Evolutionary conservation across 1,140 invertebrate species (phyloP).

Genomic region (Drosophila santomea): DNA sequence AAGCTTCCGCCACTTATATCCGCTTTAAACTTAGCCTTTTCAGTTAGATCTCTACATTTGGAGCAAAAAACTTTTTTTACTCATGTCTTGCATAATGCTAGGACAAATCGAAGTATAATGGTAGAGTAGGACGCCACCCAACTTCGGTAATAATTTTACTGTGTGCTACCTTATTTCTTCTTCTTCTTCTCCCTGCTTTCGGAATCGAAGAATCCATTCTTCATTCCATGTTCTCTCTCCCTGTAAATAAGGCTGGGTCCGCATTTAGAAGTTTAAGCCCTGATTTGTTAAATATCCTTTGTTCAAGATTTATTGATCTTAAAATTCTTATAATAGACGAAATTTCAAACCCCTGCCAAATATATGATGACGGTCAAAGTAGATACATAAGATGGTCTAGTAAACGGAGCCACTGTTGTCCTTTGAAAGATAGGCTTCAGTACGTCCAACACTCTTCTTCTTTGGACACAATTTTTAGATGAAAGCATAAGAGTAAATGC

Average conservation of each 20-base stretch:
- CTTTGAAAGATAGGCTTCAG: background rate
- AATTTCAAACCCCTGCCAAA: background rate
- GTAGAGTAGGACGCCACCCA: background rate
- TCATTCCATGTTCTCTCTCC: conserved; percentile 1
- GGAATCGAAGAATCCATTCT: background rate
- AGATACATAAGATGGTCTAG: background rate
- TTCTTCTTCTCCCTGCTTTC: background rate
- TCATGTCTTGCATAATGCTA: no score
- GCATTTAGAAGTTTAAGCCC: background rate
- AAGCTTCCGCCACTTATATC: no score
- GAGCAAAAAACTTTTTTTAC: no score
- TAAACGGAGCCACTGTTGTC: background rate
- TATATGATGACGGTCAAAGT: background rate
- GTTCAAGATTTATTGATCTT: conserved; percentile 1
- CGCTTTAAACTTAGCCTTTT: no score
- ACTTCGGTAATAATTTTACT: background rate
- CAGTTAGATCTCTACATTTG: no score
- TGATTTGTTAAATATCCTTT: background rate
- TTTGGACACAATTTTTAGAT: background rate
- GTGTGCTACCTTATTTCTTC: background rate
- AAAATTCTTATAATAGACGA: background rate
- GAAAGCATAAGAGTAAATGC: background rate
- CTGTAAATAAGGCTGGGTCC: conserved; percentile 2
- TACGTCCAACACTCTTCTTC: background rate
- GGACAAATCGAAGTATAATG: no score